phyloP scores from a whole-genome alignment of 2,797 vertebrate genomes.

The Choloepus didactylus region DNA sequence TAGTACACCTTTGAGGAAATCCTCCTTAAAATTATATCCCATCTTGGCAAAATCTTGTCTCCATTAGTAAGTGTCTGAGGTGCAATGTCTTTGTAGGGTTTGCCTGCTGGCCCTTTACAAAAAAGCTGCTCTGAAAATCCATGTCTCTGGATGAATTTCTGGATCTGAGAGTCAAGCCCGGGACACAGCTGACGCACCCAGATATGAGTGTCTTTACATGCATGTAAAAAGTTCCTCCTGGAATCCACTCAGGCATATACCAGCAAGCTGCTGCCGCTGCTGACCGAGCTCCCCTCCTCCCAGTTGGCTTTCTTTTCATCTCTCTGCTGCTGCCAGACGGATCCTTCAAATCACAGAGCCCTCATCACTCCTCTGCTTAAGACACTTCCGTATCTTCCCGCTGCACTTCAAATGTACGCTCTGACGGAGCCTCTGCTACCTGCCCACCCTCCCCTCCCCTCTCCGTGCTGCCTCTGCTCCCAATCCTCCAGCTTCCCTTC shows the following conservation, averaged over 20 bases:
- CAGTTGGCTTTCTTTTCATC: not conserved
- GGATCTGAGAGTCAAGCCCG: not conserved
- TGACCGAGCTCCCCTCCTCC: not conserved
- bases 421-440: not conserved
- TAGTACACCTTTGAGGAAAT: not conserved
- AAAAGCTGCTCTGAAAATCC: not conserved
- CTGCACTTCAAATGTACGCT: not conserved
- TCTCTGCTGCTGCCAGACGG: not conserved
- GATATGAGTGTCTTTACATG: not conserved
- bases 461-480: not conserved
- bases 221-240: too few relatives aligned
- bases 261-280: not conserved
- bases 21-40: not conserved
- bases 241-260: not conserved
- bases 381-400: too few relatives aligned
- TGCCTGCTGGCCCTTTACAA: not conserved
- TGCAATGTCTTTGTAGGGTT: not conserved
- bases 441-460: not conserved
- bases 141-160: not conserved
- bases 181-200: not conserved
- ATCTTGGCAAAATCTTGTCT: not conserved
- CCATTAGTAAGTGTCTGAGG: not conserved
- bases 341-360: not conserved
- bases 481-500: not conserved
- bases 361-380: not conserved